These are phyloP conservation scores for Nephrotoma appendiculata DNA, from an alignment of 2,888 invertebrate genomes.

Conservation along the genomic window DNA sequence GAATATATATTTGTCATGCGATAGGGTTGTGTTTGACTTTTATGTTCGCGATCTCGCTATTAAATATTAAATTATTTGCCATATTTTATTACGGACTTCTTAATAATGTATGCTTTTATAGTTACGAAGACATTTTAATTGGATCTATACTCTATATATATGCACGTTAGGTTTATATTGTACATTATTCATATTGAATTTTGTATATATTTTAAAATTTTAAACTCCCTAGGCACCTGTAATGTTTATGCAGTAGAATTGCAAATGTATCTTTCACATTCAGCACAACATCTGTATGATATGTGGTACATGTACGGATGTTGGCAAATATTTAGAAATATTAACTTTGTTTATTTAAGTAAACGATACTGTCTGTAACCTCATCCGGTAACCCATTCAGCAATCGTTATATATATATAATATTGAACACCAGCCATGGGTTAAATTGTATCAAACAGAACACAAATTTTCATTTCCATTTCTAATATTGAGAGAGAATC, in stretches of 20 bases:
- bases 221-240: too few species aligned
- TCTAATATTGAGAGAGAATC: background rate
- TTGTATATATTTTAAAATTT: too few species aligned
- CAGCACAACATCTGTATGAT: background rate
- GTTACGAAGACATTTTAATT: too few species aligned
- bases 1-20: background rate
- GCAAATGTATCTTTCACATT: background rate
- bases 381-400: background rate
- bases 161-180: background rate
- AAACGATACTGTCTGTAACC: background rate
- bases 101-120: background rate
- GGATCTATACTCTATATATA: background rate
- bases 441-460: background rate
- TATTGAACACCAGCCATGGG: background rate
- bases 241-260: background rate
- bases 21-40: background rate
- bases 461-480: background rate
- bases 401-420: background rate
- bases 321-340: background rate
- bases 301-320: background rate
- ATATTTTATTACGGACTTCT: background rate
- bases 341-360: background rate
- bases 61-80: background rate
- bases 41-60: background rate
- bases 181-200: background rate